Base-by-base conservation (phyloP, 2,797 vertebrate genomes). In the Nyctibius grandis region DNA sequence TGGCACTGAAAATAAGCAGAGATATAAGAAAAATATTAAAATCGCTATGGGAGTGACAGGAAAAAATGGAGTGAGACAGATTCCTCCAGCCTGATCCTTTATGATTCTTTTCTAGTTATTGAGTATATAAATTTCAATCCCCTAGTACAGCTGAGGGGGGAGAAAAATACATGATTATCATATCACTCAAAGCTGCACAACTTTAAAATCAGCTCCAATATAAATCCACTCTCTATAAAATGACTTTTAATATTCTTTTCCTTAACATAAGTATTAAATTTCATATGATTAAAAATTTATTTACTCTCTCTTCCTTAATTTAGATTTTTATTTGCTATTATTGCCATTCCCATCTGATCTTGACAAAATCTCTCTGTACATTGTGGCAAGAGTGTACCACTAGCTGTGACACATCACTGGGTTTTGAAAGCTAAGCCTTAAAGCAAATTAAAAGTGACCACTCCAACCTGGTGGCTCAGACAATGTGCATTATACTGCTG, bases 11-110 rank as follows among this genome's bases (percentile, higher is more conserved):
- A 98, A 98, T 98, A 98, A 97, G 96, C 95, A 96, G 97, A 97
- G 97, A 98, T 98, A 97, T 87, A 82, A 92, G 96, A 96, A 98
- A 98, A 98, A 98, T 98, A 98, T 98, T 98, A 98, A 98, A 98
- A 98, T 98, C 97, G 89, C 98, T 97, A 82, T 97, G 95, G 98
- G 97, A 99, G 97, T 98, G 98, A 98, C 98, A 98, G 97, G 95
- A 96, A 97, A 98, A 98, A 98, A 98, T 98, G 97, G 97, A 98
- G 97, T 97, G 97, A 97, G 97, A 98, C 97, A 97, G 95, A 98
- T 98, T 98, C 73, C 96, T 98, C 96, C 97, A 96, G 97, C 93
- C 88, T 98, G 97, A 98, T 98, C 97, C 97, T 98, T 98, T 98
- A 97, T 98, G 98, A 98, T 98, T 98, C 97, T 97, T 97, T 96